Percentiles rank a stretch among this genome's conserved stretches.
Conservation (phyloP, 2,113 vertebrate species). For the Microtus richardsoni region DNA sequence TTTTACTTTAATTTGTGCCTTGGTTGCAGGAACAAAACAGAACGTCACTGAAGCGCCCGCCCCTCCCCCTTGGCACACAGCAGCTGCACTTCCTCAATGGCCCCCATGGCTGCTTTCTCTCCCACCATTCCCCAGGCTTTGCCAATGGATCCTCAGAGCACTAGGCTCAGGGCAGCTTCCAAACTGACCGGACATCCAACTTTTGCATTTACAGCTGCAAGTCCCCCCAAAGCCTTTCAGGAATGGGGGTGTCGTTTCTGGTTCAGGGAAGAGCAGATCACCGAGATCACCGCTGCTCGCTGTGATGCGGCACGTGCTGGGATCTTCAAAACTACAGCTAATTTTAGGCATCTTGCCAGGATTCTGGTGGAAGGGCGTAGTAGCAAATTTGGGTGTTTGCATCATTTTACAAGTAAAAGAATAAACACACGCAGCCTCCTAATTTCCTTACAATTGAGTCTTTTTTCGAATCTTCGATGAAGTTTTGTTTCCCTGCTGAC, state of each 20-base stretch:
- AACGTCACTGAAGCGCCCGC: slow-evolving; percentile 51
- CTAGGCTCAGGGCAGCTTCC: neutral
- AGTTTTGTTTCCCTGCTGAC: neutral
- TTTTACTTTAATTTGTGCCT: slow-evolving; percentile 82
- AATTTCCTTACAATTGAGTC: slow-evolving; percentile 11
- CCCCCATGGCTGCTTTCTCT: slow-evolving; percentile 60
- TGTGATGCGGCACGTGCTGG: neutral
- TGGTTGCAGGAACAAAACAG: slow-evolving; percentile 80
- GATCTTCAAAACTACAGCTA: neutral
- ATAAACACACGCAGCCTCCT: slow-evolving; percentile 19
- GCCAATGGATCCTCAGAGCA: neutral
- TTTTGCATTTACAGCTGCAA: neutral
- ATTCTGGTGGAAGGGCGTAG: neutral
- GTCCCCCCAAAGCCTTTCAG: neutral
- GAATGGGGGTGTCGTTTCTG: neutral
- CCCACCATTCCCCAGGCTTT: slow-evolving; percentile 55
- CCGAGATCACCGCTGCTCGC: neutral
- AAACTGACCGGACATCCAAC: neutral
- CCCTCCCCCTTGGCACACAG: slow-evolving; percentile 1
- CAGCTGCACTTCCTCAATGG: slow-evolving; percentile 77
- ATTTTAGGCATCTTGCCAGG: slow-evolving; percentile 33
- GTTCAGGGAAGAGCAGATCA: neutral
- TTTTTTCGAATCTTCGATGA: slow-evolving; percentile 28
- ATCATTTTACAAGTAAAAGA: slow-evolving; percentile 69
- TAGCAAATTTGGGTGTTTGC: slow-evolving; percentile 64